A percentile compares a stretch with the other conserved stretches of the same genome.
Evolutionary conservation across 2,888 invertebrate species (phyloP).

Genomic region (Craniophora ligustri): DNA sequence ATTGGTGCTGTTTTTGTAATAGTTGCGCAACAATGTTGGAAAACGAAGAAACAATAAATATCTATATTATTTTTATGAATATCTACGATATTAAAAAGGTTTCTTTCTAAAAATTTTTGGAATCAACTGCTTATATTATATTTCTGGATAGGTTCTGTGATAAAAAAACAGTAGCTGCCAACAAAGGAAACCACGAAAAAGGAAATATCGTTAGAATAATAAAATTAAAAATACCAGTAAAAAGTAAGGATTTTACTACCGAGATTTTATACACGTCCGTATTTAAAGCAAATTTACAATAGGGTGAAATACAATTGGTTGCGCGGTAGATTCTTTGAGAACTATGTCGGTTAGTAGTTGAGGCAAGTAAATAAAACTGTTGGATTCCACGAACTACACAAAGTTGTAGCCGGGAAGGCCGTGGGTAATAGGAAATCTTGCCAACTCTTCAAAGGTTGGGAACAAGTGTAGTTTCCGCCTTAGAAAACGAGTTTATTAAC

Average conservation of each 20-base stretch:
- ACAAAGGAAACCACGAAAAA: not conserved
- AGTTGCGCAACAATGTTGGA: too few relatives aligned
- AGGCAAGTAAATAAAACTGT: slow-evolving; percentile 65
- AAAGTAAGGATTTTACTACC: not conserved
- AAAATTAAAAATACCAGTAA: too few relatives aligned
- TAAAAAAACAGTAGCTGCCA: too few relatives aligned
- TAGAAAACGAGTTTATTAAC: slow-evolving; percentile 64
- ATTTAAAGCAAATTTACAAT: slow-evolving; percentile 8
- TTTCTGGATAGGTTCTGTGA: too few relatives aligned
- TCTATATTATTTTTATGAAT: too few relatives aligned
- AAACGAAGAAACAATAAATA: too few relatives aligned
- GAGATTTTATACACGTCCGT: not conserved
- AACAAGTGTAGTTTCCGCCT: slow-evolving; percentile 67
- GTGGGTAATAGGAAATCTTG: slow-evolving; percentile 70
- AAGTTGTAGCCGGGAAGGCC: slow-evolving; percentile 59
- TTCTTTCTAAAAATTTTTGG: too few relatives aligned
- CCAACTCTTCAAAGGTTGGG: slow-evolving; percentile 69
- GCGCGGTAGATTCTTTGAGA: slow-evolving; percentile 35
- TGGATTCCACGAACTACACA: slow-evolving; percentile 58
- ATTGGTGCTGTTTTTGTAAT: too few relatives aligned
- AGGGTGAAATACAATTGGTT: slow-evolving; percentile 24
- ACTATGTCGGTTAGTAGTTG: slow-evolving; percentile 51
- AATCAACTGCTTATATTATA: too few relatives aligned
- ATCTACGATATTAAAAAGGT: too few relatives aligned
- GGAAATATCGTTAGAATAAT: not conserved